Conservation (phyloP, 2,797 vertebrate species). For the Onychomys leucogaster region DNA sequence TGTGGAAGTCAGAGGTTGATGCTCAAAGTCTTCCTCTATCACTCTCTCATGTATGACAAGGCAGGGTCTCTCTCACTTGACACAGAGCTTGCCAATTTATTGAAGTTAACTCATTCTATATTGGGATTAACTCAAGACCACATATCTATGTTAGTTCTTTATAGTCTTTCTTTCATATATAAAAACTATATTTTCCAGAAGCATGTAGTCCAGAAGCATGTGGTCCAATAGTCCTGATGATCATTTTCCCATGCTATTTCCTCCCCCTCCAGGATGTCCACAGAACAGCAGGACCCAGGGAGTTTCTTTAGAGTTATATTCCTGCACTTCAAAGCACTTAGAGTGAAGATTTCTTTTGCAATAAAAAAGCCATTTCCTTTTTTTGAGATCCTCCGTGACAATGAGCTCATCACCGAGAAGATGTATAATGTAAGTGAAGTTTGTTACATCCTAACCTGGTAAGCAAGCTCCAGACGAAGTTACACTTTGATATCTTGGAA, state of each 20-base stretch:
- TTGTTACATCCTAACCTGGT: neutral
- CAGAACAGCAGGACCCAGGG: accelerated
- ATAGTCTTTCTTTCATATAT: neutral
- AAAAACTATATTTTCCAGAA: neutral
- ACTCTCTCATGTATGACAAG: neutral
- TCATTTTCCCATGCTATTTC: neutral
- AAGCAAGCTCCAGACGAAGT: neutral
- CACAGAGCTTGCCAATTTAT: neutral
- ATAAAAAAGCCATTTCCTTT: constrained; percentile 75
- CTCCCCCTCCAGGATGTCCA: neutral
- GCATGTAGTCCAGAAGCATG: neutral
- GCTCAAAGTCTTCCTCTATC: no score
- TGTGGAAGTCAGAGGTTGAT: neutral
- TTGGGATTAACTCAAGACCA: neutral
- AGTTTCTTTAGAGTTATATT: accelerated
- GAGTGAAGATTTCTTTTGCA: constrained; percentile 63
- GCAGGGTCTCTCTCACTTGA: neutral
- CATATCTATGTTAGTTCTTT: neutral
- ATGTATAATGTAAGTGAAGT: constrained; percentile 72
- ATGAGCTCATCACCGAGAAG: constrained; percentile 51
- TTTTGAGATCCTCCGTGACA: constrained; percentile 70
- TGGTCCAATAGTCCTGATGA: neutral
- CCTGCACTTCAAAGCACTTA: constrained; percentile 7
- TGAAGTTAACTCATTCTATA: neutral
- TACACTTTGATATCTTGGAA: neutral